A percentile compares a stretch with the other conserved stretches of the same genome.
phyloP scores from a whole-genome alignment of 2,888 invertebrate genomes.

The Sarcophaga carnaria region DNA sequence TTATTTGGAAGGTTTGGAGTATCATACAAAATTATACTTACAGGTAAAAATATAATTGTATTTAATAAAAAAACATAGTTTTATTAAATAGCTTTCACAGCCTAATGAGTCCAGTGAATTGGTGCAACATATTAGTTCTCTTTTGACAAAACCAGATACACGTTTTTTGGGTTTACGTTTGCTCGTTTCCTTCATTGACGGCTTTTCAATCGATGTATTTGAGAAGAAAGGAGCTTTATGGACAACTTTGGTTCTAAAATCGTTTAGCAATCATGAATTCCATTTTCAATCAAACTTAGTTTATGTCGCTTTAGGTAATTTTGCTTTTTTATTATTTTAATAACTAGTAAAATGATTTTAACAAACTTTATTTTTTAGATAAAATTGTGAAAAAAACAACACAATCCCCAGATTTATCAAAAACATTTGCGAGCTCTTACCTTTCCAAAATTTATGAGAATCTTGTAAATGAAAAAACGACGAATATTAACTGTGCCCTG shows the following conservation, averaged over 20 bases:
- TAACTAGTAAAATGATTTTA: neutral
- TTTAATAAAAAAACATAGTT: neutral
- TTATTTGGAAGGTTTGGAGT: conserved; percentile 73
- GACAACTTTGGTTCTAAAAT: conserved; percentile 73
- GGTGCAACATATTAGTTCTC: conserved; percentile 73
- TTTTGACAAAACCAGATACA: conserved; percentile 71
- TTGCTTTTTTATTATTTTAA: neutral
- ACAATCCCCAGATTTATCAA: conserved; percentile 74
- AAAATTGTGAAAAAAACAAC: conserved; percentile 72
- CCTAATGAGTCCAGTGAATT: conserved; percentile 59
- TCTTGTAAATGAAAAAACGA: conserved; percentile 64
- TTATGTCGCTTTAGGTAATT: conserved; percentile 55
- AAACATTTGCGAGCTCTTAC: conserved; percentile 72
- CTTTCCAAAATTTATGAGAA: conserved; percentile 75
- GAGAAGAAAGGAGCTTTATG: conserved; percentile 74
- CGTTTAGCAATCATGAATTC: conserved; percentile 71
- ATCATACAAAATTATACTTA: conserved; percentile 73
- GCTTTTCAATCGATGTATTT: conserved; percentile 72
- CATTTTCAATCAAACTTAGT: conserved; percentile 13
- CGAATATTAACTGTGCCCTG: conserved; percentile 70
- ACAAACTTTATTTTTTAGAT: conserved; percentile 63
- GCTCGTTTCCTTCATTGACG: conserved; percentile 71
- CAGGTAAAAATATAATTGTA: conserved; percentile 69
- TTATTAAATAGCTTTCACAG: conserved; percentile 20
- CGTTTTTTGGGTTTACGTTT: conserved; percentile 71